Evolutionary conservation across 2,888 invertebrate species (phyloP), one percentile per base, ranked within the genome.

Genomic region (Perdita meconis): DNA sequence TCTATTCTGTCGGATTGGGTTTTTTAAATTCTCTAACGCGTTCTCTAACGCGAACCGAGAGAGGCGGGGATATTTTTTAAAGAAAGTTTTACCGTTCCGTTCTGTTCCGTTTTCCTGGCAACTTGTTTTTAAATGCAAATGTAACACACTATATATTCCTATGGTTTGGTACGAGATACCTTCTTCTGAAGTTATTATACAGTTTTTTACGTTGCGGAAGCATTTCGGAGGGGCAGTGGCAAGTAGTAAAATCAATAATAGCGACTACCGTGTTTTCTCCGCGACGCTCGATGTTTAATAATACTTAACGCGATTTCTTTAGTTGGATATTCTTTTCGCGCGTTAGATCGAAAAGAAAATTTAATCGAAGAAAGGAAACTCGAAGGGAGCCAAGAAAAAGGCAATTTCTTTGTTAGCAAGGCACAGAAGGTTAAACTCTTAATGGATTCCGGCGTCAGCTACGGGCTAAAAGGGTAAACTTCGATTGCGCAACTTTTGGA

Each of bases 401-500:
- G 30, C 38, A 40, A 53, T 36, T 44, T 12, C 59, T 44, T 55
- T 59, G 71, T 59, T 42, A 44, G 30, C 26, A n/a, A 5, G 42
- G 44, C 10, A 26, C 13, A 60, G 47, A 42, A 73, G 19, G 57
- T 64, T 74, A 38, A 75, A 72, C 34, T 75, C 71, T 72, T 50
- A 61, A 66, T 61, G 65, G 72, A 72, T 66, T 72, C 50, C 47
- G 16, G 26, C 44, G 53, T 22, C 30, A 55, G 24, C 40, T 36
- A 40, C 42, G 16, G 8, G 26, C 34, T 44, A 60, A 65, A 34
- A 55, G 57, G 42, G 59, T 65, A 55, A 75, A 65, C 47, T 72
- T 65, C 47, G 71, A 75, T 75, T 38, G 65, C 19, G 72, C 47
- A 50, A 60, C 65, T 65, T 66, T 65, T 60, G 12, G 24, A 38